phyloP scores from a whole-genome alignment of 2,888 invertebrate genomes.

The Ischnus inquisitorius region DNA sequence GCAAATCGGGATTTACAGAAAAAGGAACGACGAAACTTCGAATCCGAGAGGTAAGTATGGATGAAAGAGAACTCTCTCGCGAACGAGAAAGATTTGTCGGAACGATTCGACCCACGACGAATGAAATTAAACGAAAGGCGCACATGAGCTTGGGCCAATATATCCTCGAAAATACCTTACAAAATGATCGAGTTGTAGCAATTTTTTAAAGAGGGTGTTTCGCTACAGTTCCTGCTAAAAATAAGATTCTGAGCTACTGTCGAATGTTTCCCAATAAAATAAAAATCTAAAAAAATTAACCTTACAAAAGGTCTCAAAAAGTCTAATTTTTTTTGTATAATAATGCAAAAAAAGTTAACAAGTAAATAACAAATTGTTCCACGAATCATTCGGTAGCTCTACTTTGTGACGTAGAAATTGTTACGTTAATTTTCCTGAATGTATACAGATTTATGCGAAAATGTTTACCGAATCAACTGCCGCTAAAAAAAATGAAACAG shows the following conservation, averaged over 20 bases:
- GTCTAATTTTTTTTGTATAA: too few relatives aligned
- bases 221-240: too few relatives aligned
- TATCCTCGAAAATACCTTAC: not conserved
- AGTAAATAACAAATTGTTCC: not conserved
- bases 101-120: conserved; percentile 38
- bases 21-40: conserved; percentile 51
- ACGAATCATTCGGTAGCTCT: too few relatives aligned
- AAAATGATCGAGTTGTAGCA: not conserved
- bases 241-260: too few relatives aligned
- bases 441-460: too few relatives aligned
- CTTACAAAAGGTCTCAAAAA: too few relatives aligned
- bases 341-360: not conserved
- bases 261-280: too few relatives aligned
- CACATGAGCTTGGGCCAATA: not conserved
- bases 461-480: too few relatives aligned
- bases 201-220: too few relatives aligned
- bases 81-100: conserved; percentile 25
- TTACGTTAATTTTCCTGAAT: too few relatives aligned
- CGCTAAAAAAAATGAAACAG: too few relatives aligned
- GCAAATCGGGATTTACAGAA: conserved; percentile 42
- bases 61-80: conserved; percentile 14
- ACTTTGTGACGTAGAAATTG: not conserved
- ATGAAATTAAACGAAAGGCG: not conserved
- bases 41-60: conserved; percentile 37
- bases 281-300: too few relatives aligned